Evolutionary conservation across 2,113 vertebrate genomes (phyloP), one percentile per base, ranked within the genome.

Genomic region (Arenaria interpres): DNA sequence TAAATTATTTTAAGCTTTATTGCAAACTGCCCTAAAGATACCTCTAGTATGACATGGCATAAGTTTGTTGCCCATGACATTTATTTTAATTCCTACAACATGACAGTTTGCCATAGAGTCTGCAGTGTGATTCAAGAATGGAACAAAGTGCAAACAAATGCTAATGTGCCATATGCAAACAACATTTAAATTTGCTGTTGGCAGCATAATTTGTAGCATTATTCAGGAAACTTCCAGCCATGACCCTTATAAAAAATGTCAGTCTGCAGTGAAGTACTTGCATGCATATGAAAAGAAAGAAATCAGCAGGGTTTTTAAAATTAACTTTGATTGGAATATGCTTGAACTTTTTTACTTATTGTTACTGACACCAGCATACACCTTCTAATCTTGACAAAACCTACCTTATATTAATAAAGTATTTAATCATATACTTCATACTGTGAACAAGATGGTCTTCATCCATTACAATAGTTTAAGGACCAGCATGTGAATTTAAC

Each of bases 111-210:
- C 78, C 67, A 14, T 53, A 72, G 45, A 56, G 27, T 90, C 73
- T 90, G 56, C 78, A 54, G n/a, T 46, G 57, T 22, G 22, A 75
- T 41, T 90, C 64, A 74, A 89, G 77, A 96, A 84, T 33, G 39
- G 63, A 87, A 92, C 28, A 88, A 94, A 69, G 59, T 39, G n/a
- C 77, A 90, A 95, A 78, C 73, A 93, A 95, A 92, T 92, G 74
- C 48, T 92, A 88, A 95, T 85, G 68, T 75, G 37, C 64, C 17
- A 4, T 86, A 94, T 95, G 88, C 78, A 91, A 83, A 82, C 71
- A 91, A 93, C 54, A 89, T 91, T 92, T 93, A 74, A 53, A 91
- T 94, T 60, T 92, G 73, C 71, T 81, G 22, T 86, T 85, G 59
- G 96, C 67, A 89, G 77, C 66, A 59, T 43, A 89, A 92, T 95